Base-by-base conservation (phyloP, 2,797 vertebrate genomes). In the Ceryle rudis region DNA sequence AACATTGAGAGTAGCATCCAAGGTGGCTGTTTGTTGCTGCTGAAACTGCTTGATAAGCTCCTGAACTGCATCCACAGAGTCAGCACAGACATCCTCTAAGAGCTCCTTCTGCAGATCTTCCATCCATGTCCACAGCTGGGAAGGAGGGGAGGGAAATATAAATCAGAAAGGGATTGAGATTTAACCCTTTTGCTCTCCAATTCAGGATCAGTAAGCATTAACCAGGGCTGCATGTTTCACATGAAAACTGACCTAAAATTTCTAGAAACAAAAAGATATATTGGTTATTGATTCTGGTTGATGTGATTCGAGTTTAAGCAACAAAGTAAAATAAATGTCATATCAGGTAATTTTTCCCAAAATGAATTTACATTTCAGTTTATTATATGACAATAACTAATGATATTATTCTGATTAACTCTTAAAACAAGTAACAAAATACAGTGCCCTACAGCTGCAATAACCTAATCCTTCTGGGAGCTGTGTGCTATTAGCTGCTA, bases 81-180 rank as follows among this genome's bases (percentile, higher is more conserved):
- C 99, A 13, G 99, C 99, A 95, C 98, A 98, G 81, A 99, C 99
- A 58, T 99, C 99, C 89, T 99, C 99, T 98, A 99, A 79, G 73
- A 99, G 98, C 98, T 99, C 99, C 97, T 99, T 99, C 98, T 99
- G 99, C 51, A 99, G 98, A 96, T 99, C 99, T 98, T 99, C 99
- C 99, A 99, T 99, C 99, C 99, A 99, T 55, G 99, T 99, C 99
- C 99, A 99, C 96, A 99, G 96, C 99, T 99, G 97, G 89, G 81
- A 95, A 98, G 49, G 58, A 97, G 85, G 90, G 89, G 93, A 93
- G 97, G 73, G 81, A 88, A 95, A 87, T 84, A 97, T 74, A 94
- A 96, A 96, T 96, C 91, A 95, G 91, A 96, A 73, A 94, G 67
- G 85, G 74, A 92, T 60, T 94, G 92, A 93, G 84, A 90, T 86